Evolutionary conservation across 1,140 invertebrate species (phyloP), one percentile per base, ranked within the genome.

Genomic region (Bombus picipes): DNA sequence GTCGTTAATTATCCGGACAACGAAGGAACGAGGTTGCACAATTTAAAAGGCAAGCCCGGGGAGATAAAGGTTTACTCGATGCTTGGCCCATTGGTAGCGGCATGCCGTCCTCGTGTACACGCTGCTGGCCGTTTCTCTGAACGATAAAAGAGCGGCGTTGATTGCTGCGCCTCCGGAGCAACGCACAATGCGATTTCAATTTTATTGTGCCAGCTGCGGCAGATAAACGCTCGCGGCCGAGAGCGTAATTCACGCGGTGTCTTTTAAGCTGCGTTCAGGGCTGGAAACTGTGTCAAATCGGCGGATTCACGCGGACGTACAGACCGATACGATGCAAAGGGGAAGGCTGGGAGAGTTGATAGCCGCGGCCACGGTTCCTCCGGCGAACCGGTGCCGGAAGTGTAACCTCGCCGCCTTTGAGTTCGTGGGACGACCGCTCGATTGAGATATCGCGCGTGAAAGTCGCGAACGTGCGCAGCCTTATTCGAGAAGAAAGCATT

Each of bases 151-250:
- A 65, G 88, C 83, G 91, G 88, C 80, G 92, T 87, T 93, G 93
- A 94, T 94, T 94, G 87, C 92, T 81, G 89, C 86, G 83, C 90
- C 85, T 85, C 81, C 88, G 84, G 82, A 89, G 87, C 72, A 83
- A 85, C 83, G 88, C 86, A 94, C 93, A 94, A 94, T 92, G 87
- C 92, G 93, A 92, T 92, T 93, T 92, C 90, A 93, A 94, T 94
- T 94, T 94, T 94, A 94, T 94, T 94, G 89, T 91, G 88, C 91
- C 93, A 94, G 93, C 93, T 94, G 93, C 93, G 89, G 76, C 82
- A 86, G 91, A 92, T 92, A 92, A 93, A 89, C 89, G 92, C 32
- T 86, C 78, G 86, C 37, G 75, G 66, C 62, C 71, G 80, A 81
- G 88, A 80, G 88, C 92, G 92, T 93, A 92, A 93, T 88, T 93